A percentile compares a stretch with the other conserved stretches of the same genome.
Evolutionary conservation across 2,113 vertebrate genomes (phyloP).

Genomic region (Microcebus ravelobensis): DNA sequence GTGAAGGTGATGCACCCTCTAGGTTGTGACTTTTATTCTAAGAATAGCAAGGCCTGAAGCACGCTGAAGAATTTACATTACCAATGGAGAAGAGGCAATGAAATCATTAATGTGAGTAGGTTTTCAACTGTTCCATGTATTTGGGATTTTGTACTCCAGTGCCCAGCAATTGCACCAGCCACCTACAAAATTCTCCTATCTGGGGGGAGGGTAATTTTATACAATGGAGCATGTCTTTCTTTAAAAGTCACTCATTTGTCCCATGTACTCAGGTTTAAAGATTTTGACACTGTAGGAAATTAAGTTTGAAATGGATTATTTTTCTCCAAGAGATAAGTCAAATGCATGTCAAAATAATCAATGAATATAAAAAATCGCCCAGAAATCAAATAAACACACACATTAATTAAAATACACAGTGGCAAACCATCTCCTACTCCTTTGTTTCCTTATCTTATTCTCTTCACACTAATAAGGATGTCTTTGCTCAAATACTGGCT

Average conservation of each 20-base stretch:
- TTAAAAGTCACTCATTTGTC: slow-evolving; percentile 15
- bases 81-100: slow-evolving; percentile 76
- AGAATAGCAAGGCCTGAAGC: slow-evolving; percentile 83
- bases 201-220: not conserved
- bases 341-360: slow-evolving; percentile 68
- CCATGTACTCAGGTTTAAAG: not conserved
- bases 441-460: not conserved
- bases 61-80: slow-evolving; percentile 80
- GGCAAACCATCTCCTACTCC: not conserved
- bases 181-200: not conserved
- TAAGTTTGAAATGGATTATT: slow-evolving; percentile 60
- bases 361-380: slow-evolving; percentile 51
- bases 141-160: slow-evolving; percentile 18
- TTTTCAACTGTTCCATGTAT: slow-evolving; percentile 72
- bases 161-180: slow-evolving; percentile 54
- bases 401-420: slow-evolving; percentile 72
- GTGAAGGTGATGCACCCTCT: slow-evolving; percentile 82
- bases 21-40: slow-evolving; percentile 81
- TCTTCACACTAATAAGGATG: not conserved
- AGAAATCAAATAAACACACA: slow-evolving; percentile 64
- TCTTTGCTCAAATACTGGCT: not conserved
- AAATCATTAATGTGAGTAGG: slow-evolving; percentile 77
- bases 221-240: slow-evolving; percentile 44
- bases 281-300: slow-evolving; percentile 64
- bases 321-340: slow-evolving; percentile 30